phyloP scores from a whole-genome alignment of 2,888 invertebrate species.

The Pasiphila rectangulata region DNA sequence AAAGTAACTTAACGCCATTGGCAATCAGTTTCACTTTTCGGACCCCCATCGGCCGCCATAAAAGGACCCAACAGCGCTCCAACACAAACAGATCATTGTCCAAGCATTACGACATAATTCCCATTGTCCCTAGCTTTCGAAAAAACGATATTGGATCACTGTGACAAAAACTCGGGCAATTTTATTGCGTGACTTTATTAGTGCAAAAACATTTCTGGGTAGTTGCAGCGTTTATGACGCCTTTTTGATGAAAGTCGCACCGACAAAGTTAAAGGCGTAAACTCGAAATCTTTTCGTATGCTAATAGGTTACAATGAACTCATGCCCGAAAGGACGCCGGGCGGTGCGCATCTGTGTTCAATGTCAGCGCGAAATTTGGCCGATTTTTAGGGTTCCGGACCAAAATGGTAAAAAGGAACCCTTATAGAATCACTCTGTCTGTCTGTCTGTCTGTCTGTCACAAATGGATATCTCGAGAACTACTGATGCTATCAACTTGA shows the following conservation, averaged over 20 bases:
- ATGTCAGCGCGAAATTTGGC: conserved; percentile 57
- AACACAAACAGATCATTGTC: conserved; percentile 63
- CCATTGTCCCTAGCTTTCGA: conserved; percentile 46
- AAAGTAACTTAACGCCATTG: conserved; percentile 36
- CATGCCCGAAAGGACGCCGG: conserved; percentile 56
- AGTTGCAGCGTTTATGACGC: conserved; percentile 57
- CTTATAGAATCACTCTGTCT: background rate
- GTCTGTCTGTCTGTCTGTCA: no score
- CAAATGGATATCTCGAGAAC: no score
- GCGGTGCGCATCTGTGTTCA: conserved; percentile 56
- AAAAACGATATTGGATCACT: conserved; percentile 54
- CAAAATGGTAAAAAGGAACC: background rate
- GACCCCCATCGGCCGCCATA: conserved; percentile 49
- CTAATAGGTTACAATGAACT: conserved; percentile 74
- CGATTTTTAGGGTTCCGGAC: conserved; percentile 31
- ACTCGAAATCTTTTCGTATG: conserved; percentile 66
- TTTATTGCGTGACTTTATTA: conserved; percentile 64
- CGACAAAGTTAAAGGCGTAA: conserved; percentile 61
- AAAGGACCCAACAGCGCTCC: conserved; percentile 41
- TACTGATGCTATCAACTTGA: no score
- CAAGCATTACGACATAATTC: conserved; percentile 64
- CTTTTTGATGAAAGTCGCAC: conserved; percentile 66
- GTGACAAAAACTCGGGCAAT: conserved; percentile 48
- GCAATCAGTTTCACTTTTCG: conserved; percentile 37
- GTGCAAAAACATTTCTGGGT: conserved; percentile 67